A percentile compares a stretch with the other conserved stretches of the same genome.
Evolutionary conservation across 2,797 vertebrate genomes (phyloP).

Genomic region (Podarcis siculus): DNA sequence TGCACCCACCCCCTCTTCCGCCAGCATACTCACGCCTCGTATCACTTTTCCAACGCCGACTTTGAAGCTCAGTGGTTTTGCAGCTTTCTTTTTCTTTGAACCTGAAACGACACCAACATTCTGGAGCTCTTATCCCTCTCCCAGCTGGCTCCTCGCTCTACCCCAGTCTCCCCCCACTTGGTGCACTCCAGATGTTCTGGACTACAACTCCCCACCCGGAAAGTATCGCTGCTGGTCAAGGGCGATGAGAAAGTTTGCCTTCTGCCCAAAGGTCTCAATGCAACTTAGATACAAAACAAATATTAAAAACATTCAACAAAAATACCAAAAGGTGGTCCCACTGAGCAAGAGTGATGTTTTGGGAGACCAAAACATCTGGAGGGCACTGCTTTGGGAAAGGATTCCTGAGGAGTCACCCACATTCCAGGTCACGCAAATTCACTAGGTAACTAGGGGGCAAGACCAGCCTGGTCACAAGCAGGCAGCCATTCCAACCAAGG

Average conservation of each 20-base stretch:
- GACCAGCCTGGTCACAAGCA: neutral
- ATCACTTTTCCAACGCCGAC: conserved; percentile 93
- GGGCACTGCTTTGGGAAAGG: no score
- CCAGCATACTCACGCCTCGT: conserved; percentile 86
- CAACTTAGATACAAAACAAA: no score
- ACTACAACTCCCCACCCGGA: neutral
- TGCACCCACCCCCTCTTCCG: rapidly evolving
- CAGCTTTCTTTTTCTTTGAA: conserved; percentile 93
- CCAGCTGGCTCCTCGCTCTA: neutral
- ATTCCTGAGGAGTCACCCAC: neutral
- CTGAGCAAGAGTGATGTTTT: no score
- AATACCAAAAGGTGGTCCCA: no score
- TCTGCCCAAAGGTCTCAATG: no score
- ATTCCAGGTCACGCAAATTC: neutral
- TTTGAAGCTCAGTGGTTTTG: conserved; percentile 94
- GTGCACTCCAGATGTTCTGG: neutral
- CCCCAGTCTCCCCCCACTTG: neutral
- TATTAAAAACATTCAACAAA: no score
- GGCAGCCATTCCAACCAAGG: neutral
- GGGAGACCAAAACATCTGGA: no score
- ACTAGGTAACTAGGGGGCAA: neutral
- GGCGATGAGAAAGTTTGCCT: no score
- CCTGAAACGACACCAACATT: conserved; percentile 70
- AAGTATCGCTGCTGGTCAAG: no score
- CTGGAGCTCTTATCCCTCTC: no score